phyloP scores from a whole-genome alignment of 2,797 vertebrate species.

The Clarias pachynema region DNA sequence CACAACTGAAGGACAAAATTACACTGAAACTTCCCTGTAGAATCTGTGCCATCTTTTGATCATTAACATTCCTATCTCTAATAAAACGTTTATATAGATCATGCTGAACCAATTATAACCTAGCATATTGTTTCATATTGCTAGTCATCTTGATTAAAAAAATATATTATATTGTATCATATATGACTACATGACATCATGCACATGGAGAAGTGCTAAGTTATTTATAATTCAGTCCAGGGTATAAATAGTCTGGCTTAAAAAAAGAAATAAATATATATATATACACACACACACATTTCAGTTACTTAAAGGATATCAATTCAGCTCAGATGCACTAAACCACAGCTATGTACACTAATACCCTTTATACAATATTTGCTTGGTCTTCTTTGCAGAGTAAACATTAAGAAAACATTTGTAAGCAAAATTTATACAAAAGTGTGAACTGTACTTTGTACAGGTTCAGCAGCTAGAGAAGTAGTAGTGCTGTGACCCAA shows the following conservation, averaged over 20 bases:
- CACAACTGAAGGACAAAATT: neutral
- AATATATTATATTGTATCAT: too few species aligned
- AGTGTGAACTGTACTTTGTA: neutral
- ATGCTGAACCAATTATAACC: neutral
- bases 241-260: neutral
- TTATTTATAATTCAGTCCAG: neutral
- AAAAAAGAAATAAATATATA: too few species aligned
- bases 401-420: neutral
- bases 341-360: neutral
- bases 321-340: neutral
- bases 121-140: neutral
- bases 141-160: neutral
- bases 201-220: neutral
- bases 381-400: neutral
- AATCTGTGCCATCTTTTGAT: neutral
- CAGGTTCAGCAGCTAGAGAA: neutral
- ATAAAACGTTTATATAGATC: neutral
- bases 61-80: neutral
- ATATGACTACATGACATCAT: neutral
- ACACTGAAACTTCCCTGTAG: neutral
- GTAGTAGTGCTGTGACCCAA: neutral
- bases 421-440: neutral
- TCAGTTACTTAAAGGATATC: neutral
- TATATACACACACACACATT: neutral
- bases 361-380: neutral